Base-by-base conservation (phyloP, 2,797 vertebrate genomes). In the Australoheros facetus region DNA sequence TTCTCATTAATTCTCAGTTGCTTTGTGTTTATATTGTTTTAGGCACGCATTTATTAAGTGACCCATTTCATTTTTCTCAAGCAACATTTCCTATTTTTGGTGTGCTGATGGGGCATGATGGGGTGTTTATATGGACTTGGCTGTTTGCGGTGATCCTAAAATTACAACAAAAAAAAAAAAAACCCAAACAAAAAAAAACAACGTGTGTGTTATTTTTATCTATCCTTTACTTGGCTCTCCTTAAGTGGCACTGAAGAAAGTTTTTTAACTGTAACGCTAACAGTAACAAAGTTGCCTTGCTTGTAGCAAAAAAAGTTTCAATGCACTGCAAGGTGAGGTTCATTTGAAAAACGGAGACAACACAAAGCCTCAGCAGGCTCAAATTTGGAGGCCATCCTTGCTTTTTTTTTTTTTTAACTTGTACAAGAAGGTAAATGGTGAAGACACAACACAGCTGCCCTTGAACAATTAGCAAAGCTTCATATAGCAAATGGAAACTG, bases 331-430 rank as follows among this genome's bases (percentile, higher is more conserved):
- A n/a, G 8, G 8, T 19, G 4, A 48, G 60, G 14, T 17, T 64
- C 60, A 17, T 45, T 39, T 66, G 60, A 66, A 66, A 66, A 66
- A 45, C 45, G n/a, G 60, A 64, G 62, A 66, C 23, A 19, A 66
- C 42, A 48, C 17, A 66, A n/a, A 30, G 3, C 19, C 42, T 66
- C 23, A 13, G 42, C 28, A 66, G 42, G 62, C 42, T 30, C 39
- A 4, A 1, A 48, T 69, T 48, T 69, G 42, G 23, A 66, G 16
- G 62, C 23, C 62, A 12, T 28, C 39, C 4, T 48, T 66, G 62
- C 23, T 66, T 48, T 1, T 66, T 14, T 48, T 48, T 6, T 69
- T 56, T 26, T 26, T 26, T 26, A 26, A 21, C 23, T 14, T 13
- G 12, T 13, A 14, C 23, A 6, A 23, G 54, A 26, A 56, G 23